These are phyloP conservation scores for Eciton burchellii DNA, from an alignment of 1,140 invertebrate species.

Conservation along the genomic window DNA sequence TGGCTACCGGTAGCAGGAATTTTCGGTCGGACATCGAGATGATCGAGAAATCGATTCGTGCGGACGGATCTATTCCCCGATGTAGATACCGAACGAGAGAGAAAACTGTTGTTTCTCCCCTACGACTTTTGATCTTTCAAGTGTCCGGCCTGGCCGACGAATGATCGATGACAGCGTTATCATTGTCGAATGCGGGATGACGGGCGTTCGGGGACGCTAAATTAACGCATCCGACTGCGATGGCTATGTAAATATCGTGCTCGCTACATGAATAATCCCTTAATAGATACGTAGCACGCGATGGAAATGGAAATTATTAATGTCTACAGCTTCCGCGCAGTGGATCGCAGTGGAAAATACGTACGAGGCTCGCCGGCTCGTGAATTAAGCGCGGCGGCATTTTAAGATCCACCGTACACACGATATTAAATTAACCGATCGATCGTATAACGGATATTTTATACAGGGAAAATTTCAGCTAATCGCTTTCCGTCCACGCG, in stretches of 20 bases:
- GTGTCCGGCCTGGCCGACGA: constrained; percentile 24
- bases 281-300: background rate
- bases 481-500: background rate
- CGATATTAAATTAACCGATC: background rate
- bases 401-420: background rate
- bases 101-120: background rate
- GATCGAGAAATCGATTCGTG: constrained; percentile 59
- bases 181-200: background rate
- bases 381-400: background rate
- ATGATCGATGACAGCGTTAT: constrained; percentile 24
- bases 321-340: background rate
- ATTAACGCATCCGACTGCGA: constrained; percentile 23
- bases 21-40: constrained; percentile 63
- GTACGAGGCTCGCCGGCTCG: background rate
- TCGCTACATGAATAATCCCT: constrained; percentile 8
- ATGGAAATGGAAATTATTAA: constrained; percentile 1
- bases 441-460: constrained; percentile 8
- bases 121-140: constrained; percentile 29
- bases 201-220: constrained; percentile 9
- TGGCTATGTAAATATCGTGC: background rate
- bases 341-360: background rate
- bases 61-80: constrained; percentile 42
- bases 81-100: constrained; percentile 5
- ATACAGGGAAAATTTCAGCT: background rate
- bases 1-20: constrained; percentile 67